These are phyloP conservation scores for Pogonocichla stellata DNA, from an alignment of 2,113 vertebrate genomes.

Conservation along the genomic window DNA sequence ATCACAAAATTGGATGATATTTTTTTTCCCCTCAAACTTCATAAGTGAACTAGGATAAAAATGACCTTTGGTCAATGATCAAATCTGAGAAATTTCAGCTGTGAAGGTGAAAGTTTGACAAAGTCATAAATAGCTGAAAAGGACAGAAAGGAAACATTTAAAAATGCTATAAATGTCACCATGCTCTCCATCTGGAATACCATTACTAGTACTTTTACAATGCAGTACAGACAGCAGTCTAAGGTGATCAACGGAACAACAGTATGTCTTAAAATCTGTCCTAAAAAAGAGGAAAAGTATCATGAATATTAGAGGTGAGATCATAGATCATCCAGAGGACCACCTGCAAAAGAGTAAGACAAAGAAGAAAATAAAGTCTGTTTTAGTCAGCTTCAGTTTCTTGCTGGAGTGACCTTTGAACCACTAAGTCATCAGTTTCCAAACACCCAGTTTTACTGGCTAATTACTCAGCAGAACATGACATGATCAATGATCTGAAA, in stretches of 20 bases:
- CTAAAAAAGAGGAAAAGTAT: constrained; percentile 56
- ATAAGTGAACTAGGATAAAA: background rate
- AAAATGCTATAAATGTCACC: background rate
- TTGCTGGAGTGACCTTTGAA: constrained; percentile 63
- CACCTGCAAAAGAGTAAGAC: background rate
- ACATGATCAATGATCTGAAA: constrained; percentile 76
- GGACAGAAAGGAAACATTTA: background rate
- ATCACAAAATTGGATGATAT: background rate
- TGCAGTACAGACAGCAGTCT: background rate
- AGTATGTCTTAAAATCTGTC: background rate
- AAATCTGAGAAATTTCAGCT: background rate
- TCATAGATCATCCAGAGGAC: constrained; percentile 5
- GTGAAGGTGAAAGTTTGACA: background rate
- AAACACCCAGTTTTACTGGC: constrained; percentile 64
- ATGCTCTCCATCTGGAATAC: background rate
- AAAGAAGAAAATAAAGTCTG: constrained; percentile 33
- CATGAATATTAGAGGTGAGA: background rate
- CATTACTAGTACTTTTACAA: background rate
- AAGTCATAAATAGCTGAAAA: constrained; percentile 3
- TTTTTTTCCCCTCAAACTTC: background rate
- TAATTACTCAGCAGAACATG: constrained; percentile 73
- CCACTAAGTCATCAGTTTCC: constrained; percentile 69
- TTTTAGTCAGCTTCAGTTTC: constrained; percentile 45
- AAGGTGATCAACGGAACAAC: constrained; percentile 12
- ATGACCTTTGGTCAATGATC: background rate